Percentiles rank a stretch among this genome's conserved stretches.
These are phyloP conservation scores for Anorthoa munda DNA, from an alignment of 2,888 invertebrate genomes.

Conservation along the genomic window DNA sequence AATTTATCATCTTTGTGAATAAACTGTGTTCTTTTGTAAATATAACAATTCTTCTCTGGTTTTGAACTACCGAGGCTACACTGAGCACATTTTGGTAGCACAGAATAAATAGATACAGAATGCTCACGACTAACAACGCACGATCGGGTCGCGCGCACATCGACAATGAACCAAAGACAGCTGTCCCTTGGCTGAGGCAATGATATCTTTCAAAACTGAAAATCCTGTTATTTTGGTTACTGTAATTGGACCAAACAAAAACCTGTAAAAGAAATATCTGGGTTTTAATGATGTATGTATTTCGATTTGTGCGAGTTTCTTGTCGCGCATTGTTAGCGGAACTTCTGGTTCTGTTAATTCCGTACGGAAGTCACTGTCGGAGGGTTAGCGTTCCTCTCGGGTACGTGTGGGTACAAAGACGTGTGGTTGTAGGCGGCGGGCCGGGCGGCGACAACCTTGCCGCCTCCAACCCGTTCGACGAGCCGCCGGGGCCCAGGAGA, in stretches of 20 bases:
- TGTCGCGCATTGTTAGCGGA: constrained; percentile 17
- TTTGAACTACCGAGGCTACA: constrained; percentile 35
- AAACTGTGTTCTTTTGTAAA: constrained; percentile 52
- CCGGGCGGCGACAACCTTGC: constrained; percentile 94
- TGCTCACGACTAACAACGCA: constrained; percentile 10
- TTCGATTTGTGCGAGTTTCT: neutral
- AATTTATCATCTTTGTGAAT: constrained; percentile 56
- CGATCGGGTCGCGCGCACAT: constrained; percentile 7
- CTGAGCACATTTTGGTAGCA: constrained; percentile 39
- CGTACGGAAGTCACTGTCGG: constrained; percentile 25
- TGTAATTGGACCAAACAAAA: no score
- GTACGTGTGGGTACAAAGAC: constrained; percentile 73
- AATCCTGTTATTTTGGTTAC: constrained; percentile 1
- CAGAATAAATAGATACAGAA: constrained; percentile 45
- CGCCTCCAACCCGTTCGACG: constrained; percentile 97
- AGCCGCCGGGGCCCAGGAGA: constrained; percentile 92
- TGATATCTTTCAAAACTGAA: no score
- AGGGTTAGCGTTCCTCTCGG: constrained; percentile 65
- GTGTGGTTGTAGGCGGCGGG: constrained; percentile 89
- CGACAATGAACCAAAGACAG: no score
- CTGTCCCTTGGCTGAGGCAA: no score
- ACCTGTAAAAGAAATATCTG: no score
- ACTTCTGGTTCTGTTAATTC: constrained; percentile 17
- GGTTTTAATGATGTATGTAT: no score
- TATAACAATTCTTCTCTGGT: constrained; percentile 49